Base-by-base conservation (phyloP, 1,140 invertebrate genomes). In the Drosophila arawakana region DNA sequence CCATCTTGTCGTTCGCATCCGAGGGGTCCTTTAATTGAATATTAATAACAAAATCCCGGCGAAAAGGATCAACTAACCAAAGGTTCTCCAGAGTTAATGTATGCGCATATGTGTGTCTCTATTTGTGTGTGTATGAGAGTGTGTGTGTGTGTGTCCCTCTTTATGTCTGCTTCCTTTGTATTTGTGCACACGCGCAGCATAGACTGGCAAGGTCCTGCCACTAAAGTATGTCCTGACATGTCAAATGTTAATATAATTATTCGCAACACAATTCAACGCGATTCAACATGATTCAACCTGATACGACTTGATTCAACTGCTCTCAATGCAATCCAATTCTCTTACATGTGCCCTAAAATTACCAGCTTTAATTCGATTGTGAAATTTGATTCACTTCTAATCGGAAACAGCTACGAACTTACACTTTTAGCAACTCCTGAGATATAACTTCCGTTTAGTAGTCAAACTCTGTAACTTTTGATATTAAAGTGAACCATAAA, bases 31-130 rank as follows among this genome's bases (percentile, higher is more conserved):
- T 67, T 73, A 76, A 76, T 76, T 76, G 69, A 76, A 76, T 76
- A 76, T 76, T 76, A 76, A 76, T 76, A 66, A 73, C 55, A 72
- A 73, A 76, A 76, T 76, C 73, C 73, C 43, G 47, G 59, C 34
- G 30, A 13, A 54, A 71, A 43, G 49, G 55, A 63, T 66, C 61
- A 58, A 34, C 60, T 11, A 34, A 67, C 10, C 18, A 13, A 49
- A 55, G 70, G 39, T 55, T 49, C 71, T 30, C 8, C 8, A n/a
- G 13, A 39, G 34, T 60, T 62, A 72, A 70, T 76, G 11, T 73
- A 68, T 73, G 65, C 43, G 60, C 35, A 25, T 59, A 35, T 73
- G 25, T 57, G 50, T 59, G 8, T 43, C 15, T 41, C 30, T 70
- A 46, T 63, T 11, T 55, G 57, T 60, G 18, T 49, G 34, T 59